These are phyloP conservation scores for Apostichopus parvimensis DNA, from an alignment of 35 echinoderm and acorn worm genomes.

Conservation along the genomic window DNA sequence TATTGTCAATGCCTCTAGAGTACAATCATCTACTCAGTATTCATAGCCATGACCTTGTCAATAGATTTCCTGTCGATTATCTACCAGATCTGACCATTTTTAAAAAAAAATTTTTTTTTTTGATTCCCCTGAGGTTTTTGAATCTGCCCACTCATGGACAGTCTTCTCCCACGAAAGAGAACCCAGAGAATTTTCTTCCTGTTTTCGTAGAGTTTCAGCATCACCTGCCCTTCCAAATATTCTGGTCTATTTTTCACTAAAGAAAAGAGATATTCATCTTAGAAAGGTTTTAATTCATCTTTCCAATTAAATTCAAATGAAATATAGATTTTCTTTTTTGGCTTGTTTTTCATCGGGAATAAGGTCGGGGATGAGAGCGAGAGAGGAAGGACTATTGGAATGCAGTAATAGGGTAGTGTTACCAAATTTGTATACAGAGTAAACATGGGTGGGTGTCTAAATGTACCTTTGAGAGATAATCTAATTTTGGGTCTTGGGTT, in stretches of 20 bases:
- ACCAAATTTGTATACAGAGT: not conserved
- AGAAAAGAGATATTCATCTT: not conserved
- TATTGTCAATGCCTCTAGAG: not conserved
- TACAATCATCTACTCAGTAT: not conserved
- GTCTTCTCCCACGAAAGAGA: not conserved
- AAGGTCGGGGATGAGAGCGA: not conserved
- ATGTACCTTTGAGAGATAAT: not conserved
- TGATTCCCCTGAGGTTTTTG: not conserved
- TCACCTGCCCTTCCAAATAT: not conserved
- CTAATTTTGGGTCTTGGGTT: not conserved
- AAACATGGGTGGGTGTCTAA: not conserved
- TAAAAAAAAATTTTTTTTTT: not conserved
- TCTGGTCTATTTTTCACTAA: not conserved
- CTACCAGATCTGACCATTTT: not conserved
- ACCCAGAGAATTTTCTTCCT: too few species aligned
- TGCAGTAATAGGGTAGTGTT: not conserved
- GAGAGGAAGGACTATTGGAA: not conserved
- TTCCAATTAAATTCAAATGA: constrained; percentile 5
- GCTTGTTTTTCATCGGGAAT: not conserved
- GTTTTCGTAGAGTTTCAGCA: not conserved
- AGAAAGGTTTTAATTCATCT: not conserved
- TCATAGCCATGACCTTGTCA: not conserved
- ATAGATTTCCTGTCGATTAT: not conserved
- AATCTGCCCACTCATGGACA: not conserved
- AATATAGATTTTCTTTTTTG: not conserved